Conservation (phyloP, 2,888 invertebrate genomes). For the Aporophyla lueneburgensis region DNA sequence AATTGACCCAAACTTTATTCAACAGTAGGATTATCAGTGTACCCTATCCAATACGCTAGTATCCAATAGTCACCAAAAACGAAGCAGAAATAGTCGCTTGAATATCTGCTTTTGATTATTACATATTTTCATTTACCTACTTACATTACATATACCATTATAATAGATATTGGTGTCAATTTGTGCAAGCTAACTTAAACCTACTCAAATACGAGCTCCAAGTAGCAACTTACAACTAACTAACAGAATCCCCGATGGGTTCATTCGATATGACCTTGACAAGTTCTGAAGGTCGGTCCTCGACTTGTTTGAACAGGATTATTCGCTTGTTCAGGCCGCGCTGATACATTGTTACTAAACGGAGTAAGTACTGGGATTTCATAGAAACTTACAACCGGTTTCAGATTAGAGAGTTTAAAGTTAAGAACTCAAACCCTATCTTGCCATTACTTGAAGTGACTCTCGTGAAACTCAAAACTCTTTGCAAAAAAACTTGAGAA, state of each 20-base stretch:
- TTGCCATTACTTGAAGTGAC: background rate
- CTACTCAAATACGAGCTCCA: background rate
- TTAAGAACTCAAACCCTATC: background rate
- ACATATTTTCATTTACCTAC: background rate
- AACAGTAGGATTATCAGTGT: no score
- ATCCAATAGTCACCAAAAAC: no score
- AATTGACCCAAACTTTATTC: no score
- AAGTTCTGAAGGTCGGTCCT: slow-evolving; percentile 12
- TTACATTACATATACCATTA: background rate
- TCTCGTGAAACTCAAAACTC: no score
- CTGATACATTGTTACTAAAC: slow-evolving; percentile 10
- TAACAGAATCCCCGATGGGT: background rate
- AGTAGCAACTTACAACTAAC: slow-evolving; percentile 10
- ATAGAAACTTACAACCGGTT: background rate
- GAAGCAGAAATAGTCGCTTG: no score
- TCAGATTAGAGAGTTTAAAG: background rate
- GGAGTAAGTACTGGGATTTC: background rate
- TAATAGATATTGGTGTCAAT: background rate
- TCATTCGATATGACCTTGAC: slow-evolving; percentile 24
- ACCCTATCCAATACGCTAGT: no score
- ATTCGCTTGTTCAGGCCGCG: slow-evolving; percentile 12
- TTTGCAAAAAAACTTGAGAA: no score
- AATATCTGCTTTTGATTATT: background rate
- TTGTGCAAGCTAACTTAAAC: background rate
- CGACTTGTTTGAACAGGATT: slow-evolving; percentile 27